phyloP scores from a whole-genome alignment of 92 coral and sea anemone genomes.

The Palythoa grandiflora region DNA sequence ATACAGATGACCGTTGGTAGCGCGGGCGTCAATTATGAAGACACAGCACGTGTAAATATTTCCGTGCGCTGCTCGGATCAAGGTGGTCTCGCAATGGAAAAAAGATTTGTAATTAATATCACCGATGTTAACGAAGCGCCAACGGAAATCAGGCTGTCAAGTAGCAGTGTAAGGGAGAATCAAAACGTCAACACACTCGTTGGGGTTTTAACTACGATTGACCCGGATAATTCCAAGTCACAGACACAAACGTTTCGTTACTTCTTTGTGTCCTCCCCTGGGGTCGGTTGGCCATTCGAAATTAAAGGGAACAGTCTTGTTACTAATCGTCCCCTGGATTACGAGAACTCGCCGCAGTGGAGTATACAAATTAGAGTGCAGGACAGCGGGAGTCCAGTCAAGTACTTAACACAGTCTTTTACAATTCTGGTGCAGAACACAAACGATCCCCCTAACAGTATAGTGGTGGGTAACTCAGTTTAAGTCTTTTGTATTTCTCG shows the following conservation, averaged over 20 bases:
- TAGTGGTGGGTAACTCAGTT: conserved; percentile 60
- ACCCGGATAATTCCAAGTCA: conserved; percentile 81
- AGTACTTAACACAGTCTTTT: conserved; percentile 63
- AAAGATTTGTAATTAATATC: conserved; percentile 65
- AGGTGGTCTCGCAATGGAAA: conserved; percentile 60
- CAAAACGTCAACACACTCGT: conserved; percentile 57
- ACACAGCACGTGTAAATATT: conserved; percentile 51
- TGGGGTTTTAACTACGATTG: conserved; percentile 68
- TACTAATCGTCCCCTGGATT: conserved; percentile 77
- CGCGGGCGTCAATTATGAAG: conserved; percentile 86
- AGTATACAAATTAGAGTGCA: conserved; percentile 66
- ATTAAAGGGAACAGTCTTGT: conserved; percentile 63
- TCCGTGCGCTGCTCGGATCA: conserved; percentile 85
- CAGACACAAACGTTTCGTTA: conserved; percentile 68
- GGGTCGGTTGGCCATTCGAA: conserved; percentile 70
- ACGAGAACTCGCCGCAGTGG: conserved; percentile 83
- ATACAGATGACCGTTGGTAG: conserved; percentile 79
- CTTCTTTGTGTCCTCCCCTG: conserved; percentile 50
- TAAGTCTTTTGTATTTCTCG: not conserved
- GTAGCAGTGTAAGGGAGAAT: conserved; percentile 73
- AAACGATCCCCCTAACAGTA: conserved; percentile 81
- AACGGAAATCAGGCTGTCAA: conserved; percentile 67
- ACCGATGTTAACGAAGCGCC: conserved; percentile 91
- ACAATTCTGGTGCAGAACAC: conserved; percentile 75
- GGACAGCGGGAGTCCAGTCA: conserved; percentile 76